These are phyloP conservation scores for Gonatopus flavifemur DNA, from an alignment of 1,140 invertebrate species.

Conservation along the genomic window DNA sequence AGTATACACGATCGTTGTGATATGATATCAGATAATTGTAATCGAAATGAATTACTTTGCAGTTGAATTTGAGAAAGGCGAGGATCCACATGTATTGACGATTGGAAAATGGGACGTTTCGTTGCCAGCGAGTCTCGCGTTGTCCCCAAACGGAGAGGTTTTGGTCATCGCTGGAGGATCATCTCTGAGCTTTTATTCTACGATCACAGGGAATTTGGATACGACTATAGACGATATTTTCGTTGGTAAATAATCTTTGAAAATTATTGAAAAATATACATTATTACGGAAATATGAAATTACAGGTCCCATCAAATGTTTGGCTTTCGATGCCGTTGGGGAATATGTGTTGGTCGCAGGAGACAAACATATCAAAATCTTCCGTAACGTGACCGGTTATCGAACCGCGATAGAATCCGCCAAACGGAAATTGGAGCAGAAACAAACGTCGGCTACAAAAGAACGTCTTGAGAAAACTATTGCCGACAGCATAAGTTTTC, in stretches of 20 bases:
- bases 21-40: neutral
- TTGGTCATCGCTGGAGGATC: slow-evolving; percentile 69
- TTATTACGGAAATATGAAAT: neutral
- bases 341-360: slow-evolving; percentile 75
- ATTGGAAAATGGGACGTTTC: slow-evolving; percentile 64
- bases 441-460: slow-evolving; percentile 69
- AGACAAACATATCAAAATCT: slow-evolving; percentile 75
- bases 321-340: slow-evolving; percentile 74
- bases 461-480: slow-evolving; percentile 75
- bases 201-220: slow-evolving; percentile 65
- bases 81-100: slow-evolving; percentile 72
- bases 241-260: slow-evolving; percentile 55
- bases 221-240: slow-evolving; percentile 68
- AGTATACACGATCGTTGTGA: slow-evolving; percentile 54
- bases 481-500: slow-evolving; percentile 63
- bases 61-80: slow-evolving; percentile 79
- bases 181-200: slow-evolving; percentile 71
- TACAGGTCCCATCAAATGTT: slow-evolving; percentile 68
- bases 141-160: slow-evolving; percentile 78
- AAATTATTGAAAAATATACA: neutral
- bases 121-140: slow-evolving; percentile 50
- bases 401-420: slow-evolving; percentile 68
- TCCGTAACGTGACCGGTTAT: slow-evolving; percentile 81
- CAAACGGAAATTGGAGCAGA: slow-evolving; percentile 64
- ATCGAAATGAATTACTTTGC: slow-evolving; percentile 36